phyloP scores from a whole-genome alignment of 2,888 invertebrate species.

The Synergus umbraculus region DNA sequence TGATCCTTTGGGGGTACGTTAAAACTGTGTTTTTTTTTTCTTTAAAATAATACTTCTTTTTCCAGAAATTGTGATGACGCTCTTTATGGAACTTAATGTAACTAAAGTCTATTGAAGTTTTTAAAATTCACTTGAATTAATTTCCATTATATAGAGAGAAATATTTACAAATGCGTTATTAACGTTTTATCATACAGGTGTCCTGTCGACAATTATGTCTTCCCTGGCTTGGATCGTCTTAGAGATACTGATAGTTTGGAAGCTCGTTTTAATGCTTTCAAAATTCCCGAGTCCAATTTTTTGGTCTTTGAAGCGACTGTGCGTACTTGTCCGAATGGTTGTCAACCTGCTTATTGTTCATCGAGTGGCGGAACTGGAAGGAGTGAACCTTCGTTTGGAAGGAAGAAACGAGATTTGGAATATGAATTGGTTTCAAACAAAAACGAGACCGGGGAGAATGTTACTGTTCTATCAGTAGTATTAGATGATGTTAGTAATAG shows the following conservation, averaged over 20 bases:
- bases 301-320: conserved; percentile 95
- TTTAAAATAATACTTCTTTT: too few relatives aligned
- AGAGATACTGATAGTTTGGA: conserved; percentile 92
- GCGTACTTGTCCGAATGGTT: conserved; percentile 91
- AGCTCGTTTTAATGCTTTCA: conserved; percentile 95
- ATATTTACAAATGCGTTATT: conserved; percentile 5
- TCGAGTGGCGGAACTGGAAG: conserved; percentile 85
- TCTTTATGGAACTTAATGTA: too few relatives aligned
- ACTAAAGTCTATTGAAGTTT: too few relatives aligned
- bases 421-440: conserved; percentile 73
- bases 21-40: too few relatives aligned
- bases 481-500: conserved; percentile 48
- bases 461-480: conserved; percentile 72
- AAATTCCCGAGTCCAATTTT: conserved; percentile 96
- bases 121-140: too few relatives aligned
- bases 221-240: conserved; percentile 92
- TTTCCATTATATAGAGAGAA: too few relatives aligned
- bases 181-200: conserved; percentile 81
- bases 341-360: conserved; percentile 93
- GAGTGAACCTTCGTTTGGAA: conserved; percentile 89
- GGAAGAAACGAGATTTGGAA: conserved; percentile 81
- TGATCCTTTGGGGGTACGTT: too few relatives aligned
- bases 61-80: too few relatives aligned
- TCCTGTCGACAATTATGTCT: conserved; percentile 94
- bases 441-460: conserved; percentile 66